Percentiles rank a stretch among this genome's conserved stretches.
These are phyloP conservation scores for Perithous albicinctus DNA, from an alignment of 2,888 invertebrate genomes.

Conservation along the genomic window DNA sequence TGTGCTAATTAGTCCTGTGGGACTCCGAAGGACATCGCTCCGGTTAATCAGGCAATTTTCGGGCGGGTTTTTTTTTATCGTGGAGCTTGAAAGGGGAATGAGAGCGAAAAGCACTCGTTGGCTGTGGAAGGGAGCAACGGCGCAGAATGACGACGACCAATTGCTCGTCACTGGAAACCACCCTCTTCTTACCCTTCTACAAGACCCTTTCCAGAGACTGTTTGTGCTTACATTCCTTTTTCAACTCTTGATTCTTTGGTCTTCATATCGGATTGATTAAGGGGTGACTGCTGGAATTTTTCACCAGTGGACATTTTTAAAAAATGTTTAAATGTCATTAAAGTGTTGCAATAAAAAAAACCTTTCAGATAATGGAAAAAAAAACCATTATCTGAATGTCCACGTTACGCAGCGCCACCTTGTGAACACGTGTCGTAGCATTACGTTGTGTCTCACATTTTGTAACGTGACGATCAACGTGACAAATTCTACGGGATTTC, in stretches of 20 bases:
- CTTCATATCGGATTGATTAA: neutral
- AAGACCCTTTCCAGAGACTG: slow-evolving; percentile 18
- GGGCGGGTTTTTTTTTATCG: slow-evolving; percentile 51
- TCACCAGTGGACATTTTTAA: neutral
- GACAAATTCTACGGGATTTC: no score
- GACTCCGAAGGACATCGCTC: slow-evolving; percentile 60
- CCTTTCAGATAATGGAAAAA: no score
- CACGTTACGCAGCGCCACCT: no score
- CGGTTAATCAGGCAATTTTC: slow-evolving; percentile 65
- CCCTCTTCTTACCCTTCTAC: slow-evolving; percentile 60
- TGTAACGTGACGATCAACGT: no score
- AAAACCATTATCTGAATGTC: no score
- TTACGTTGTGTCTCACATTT: no score
- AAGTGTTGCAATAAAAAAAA: no score
- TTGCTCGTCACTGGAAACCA: slow-evolving; percentile 76
- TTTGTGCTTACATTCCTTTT: slow-evolving; percentile 30
- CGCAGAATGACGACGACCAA: slow-evolving; percentile 79
- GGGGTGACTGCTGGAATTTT: no score
- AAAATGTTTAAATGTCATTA: no score
- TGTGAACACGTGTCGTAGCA: no score
- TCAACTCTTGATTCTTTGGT: neutral
- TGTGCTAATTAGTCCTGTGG: slow-evolving; percentile 64
- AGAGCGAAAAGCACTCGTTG: slow-evolving; percentile 55
- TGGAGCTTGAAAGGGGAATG: slow-evolving; percentile 43
- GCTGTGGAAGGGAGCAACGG: slow-evolving; percentile 73